Conservation (phyloP, 2,113 vertebrate species). For the Halcyon senegalensis region DNA sequence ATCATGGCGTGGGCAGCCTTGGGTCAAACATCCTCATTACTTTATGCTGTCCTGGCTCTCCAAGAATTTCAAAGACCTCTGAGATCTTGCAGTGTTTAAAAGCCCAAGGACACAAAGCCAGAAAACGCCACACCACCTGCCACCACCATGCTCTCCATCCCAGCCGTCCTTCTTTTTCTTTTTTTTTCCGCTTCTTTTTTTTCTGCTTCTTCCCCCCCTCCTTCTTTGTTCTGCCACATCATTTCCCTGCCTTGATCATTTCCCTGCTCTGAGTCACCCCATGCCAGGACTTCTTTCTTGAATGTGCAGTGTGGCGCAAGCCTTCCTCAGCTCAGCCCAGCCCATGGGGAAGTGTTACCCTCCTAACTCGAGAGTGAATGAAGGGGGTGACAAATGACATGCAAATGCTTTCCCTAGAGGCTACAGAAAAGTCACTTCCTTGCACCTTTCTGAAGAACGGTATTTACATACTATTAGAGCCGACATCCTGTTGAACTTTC, state of each 20-base stretch:
- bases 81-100: neutral
- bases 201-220: no score
- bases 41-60: neutral
- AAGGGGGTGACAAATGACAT: neutral
- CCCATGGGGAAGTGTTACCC: neutral
- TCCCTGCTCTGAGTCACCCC: neutral
- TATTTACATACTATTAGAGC: slow-evolving; percentile 24
- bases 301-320: neutral
- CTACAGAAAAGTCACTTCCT: neutral
- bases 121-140: neutral
- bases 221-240: neutral
- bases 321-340: neutral
- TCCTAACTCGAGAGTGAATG: neutral
- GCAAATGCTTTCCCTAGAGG: slow-evolving; percentile 11
- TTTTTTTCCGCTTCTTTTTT: no score
- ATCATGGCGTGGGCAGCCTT: neutral
- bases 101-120: neutral
- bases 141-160: neutral
- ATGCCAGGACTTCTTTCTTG: neutral
- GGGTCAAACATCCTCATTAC: neutral
- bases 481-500: slow-evolving; percentile 38
- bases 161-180: neutral
- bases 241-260: neutral
- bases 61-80: neutral
- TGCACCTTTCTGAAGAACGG: neutral